Evolutionary conservation across 1,140 invertebrate species (phyloP), one percentile per base, ranked within the genome.

Genomic region (Leptopilina clavipes): DNA sequence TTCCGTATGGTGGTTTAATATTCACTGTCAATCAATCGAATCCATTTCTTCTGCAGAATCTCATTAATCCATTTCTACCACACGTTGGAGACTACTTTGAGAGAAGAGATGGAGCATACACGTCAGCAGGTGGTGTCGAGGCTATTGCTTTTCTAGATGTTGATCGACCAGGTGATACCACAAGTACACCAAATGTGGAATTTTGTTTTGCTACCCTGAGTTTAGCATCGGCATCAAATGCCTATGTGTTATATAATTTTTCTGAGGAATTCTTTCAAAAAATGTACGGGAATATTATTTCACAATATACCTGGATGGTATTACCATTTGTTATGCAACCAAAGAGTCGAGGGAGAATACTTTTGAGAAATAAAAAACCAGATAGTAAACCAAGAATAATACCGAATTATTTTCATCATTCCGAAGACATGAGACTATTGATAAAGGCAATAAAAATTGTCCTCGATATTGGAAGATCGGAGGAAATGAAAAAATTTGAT

Each of bases 61-160:
- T 86, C 0, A 1, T 71, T 0, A 82, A 84, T 82, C 84, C 86
- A 3, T 59, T 76, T 0, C 70, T 86, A 56, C 78, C 90, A 0
- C 86, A 87, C 78, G 82, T 92, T 76, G 87, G 75, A 10, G 89
- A 88, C 79, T 94, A 86, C 87, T 87, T 90, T 76, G 89, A 83
- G 11, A 85, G 91, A 22, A 92, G 91, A 78, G 89, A 90, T 75
- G 95, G 95, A 17, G 95, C 95, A 0, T 84, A 96, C 17, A 93
- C 95, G 0, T 91, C 95, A 6, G 93, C 96, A 0, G 96, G 96
- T 17, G 96, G 95, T 0, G 94, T 94, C 75, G 96, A 98, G 88
- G 95, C 94, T 0, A 85, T 97, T 0, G 92, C 93, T 3, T 97
- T 96, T 82, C 90, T 94, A 79, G 93, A 96, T 78, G 90, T 95